Conservation (phyloP, 2,888 invertebrate species). For the Achlya flavicornis region DNA sequence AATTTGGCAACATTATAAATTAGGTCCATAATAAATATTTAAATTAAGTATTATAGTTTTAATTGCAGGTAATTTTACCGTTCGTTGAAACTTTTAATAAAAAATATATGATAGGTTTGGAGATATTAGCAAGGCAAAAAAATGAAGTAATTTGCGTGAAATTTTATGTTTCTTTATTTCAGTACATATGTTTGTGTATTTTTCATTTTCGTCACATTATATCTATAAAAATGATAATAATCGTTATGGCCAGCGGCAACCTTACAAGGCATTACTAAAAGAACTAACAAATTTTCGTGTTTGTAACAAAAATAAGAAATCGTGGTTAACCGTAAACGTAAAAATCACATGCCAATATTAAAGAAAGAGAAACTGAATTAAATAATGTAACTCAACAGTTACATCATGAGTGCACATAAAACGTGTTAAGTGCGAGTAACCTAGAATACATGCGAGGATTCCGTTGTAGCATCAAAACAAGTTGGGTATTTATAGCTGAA, state of each 20-base stretch:
- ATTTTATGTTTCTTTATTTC: no score
- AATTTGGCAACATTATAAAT: background rate
- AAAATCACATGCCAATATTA: conserved; percentile 16
- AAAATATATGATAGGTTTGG: background rate
- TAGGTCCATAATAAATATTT: background rate
- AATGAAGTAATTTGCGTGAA: no score
- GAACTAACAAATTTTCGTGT: background rate
- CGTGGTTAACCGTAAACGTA: conserved; percentile 10
- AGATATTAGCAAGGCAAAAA: no score
- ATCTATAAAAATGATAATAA: no score
- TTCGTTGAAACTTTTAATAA: background rate
- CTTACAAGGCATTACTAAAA: no score
- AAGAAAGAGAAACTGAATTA: conserved; percentile 13
- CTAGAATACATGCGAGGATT: conserved; percentile 3
- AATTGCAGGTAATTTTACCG: background rate
- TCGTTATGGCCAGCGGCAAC: no score
- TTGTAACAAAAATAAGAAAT: conserved; percentile 6
- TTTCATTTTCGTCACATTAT: no score
- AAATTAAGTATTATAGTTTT: background rate
- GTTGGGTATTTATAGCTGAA: background rate
- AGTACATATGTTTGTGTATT: no score
- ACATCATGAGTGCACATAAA: conserved; percentile 13
- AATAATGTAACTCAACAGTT: conserved; percentile 14
- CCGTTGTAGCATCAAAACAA: background rate
- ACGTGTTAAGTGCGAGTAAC: conserved; percentile 15